phyloP scores from a whole-genome alignment of 2,888 invertebrate species.

The Polydesmus complanatus region DNA sequence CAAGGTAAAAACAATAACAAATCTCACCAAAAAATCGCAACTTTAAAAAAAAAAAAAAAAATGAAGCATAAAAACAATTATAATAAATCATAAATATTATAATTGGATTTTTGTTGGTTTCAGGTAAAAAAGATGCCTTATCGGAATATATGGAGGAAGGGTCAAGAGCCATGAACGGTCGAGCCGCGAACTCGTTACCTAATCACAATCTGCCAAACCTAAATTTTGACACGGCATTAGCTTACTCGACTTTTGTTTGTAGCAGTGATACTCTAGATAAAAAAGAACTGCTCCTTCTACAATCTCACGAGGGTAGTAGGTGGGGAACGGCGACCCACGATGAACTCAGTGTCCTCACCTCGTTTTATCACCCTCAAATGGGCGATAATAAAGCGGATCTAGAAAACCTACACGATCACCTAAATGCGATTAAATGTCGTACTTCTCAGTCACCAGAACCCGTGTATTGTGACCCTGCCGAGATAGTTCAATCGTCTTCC shows the following conservation, averaged over 20 bases:
- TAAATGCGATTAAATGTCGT: neutral
- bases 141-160: neutral
- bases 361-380: neutral
- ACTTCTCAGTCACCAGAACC: neutral
- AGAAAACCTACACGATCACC: too few relatives aligned
- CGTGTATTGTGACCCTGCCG: slow-evolving; percentile 12
- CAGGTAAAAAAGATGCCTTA: neutral
- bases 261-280: slow-evolving; percentile 14
- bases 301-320: neutral
- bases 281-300: neutral
- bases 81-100: neutral
- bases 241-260: slow-evolving; percentile 3
- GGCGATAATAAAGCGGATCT: neutral
- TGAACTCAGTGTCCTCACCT: slow-evolving; percentile 1
- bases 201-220: neutral
- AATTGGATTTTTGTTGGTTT: neutral
- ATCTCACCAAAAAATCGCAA: too few relatives aligned
- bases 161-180: neutral
- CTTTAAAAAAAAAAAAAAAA: too few relatives aligned
- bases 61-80: too few relatives aligned
- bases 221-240: neutral
- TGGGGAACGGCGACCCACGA: neutral
- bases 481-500: neutral
- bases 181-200: neutral
- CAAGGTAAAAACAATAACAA: too few relatives aligned